phyloP scores from a whole-genome alignment of 2,113 vertebrate genomes.

The Hemichromis elongatus region DNA sequence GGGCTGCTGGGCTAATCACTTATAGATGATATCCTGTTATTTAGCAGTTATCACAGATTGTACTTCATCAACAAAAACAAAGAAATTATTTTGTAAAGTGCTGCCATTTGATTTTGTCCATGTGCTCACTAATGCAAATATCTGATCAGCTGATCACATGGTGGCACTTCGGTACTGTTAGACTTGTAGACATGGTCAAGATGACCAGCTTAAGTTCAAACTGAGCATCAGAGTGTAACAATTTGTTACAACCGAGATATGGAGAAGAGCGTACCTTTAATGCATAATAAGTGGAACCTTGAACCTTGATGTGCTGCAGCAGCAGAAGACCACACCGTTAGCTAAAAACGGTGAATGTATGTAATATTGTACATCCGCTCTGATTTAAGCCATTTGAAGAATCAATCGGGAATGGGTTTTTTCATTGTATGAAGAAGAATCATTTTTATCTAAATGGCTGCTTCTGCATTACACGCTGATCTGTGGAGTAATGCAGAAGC shows the following conservation, averaged over 20 bases:
- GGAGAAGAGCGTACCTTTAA: no score
- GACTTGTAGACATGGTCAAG: no score
- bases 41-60: background rate
- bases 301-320: background rate
- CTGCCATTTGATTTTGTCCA: background rate
- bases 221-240: no score
- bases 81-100: background rate
- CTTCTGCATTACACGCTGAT: background rate
- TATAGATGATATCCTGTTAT: no score
- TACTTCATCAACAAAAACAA: background rate
- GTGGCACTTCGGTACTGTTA: background rate
- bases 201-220: no score
- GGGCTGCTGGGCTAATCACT: no score
- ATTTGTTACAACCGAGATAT: no score
- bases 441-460: background rate
- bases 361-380: background rate
- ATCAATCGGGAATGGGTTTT: background rate
- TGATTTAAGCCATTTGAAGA: background rate
- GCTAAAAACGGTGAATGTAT: background rate
- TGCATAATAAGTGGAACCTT: background rate
- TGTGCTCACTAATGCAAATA: background rate
- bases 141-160: background rate
- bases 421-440: background rate
- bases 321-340: background rate
- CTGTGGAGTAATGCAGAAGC: conserved; percentile 6